Base-by-base conservation (phyloP, 1,140 invertebrate genomes). In the Ectropis grisescens region DNA sequence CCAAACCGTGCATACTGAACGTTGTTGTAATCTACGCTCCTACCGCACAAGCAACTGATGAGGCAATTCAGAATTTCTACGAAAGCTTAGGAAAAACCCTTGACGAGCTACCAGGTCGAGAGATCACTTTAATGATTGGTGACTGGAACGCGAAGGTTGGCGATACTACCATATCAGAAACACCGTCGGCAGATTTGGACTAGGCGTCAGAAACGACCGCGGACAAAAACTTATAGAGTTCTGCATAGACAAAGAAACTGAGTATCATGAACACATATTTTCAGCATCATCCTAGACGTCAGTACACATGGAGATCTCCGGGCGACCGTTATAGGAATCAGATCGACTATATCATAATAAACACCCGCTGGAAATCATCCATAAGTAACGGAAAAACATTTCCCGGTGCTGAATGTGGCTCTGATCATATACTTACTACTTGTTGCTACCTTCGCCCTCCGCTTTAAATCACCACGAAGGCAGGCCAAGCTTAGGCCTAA, bases 181-280 rank as follows among this genome's bases (percentile, higher is more conserved):
- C 23, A 33, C 33, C 11, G 41, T 47, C 2, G 44, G 41, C 1
- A 47, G 44, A 23, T 44, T 30, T 29, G 49, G 49, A 1, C 19
- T 48, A 1, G 45, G 50, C 2, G 11, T 9, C 2, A 32, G 45
- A n/a, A 53, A 44, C 31, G 36, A 45, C 14, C 22, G 45, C n/a
- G 41, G 45, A 11, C n/a, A 28, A 36, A 39, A 15, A n/a, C 29
- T 44, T 7, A 7, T 47, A 2, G 26, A 47, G 2, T 43, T 46
- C 5, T 54, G 46, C 14, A 37, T 39, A 1, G 38, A 41, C 1
- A n/a, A 39, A 23, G 11, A 32, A 37, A 2, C 10, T 44, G 1
- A 37, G 8, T 1, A 45, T 50, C 10, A 14, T 38, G 16, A 47
- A 47, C 15, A 47, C 44, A 1, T 35, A 3, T n/a, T 52, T 52